Evolutionary conservation across 2,113 vertebrate species (phyloP).

Genomic region (Rhinoptilus africanus): DNA sequence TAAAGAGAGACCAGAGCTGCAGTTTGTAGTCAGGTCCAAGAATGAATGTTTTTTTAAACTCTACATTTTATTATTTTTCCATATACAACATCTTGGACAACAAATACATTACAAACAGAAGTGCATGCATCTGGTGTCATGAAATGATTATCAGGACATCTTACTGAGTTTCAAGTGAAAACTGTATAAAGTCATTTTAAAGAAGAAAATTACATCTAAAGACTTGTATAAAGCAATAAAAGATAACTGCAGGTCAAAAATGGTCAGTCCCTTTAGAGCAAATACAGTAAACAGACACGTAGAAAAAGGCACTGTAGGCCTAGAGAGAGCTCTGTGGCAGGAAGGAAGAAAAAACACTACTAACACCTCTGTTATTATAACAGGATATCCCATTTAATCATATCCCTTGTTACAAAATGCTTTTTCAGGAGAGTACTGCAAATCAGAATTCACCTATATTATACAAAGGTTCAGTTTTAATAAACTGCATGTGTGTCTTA

Average conservation of each 20-base stretch:
- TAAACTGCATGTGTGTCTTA: not conserved
- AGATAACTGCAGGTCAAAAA: not conserved
- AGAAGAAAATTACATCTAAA: not conserved
- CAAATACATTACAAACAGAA: not conserved
- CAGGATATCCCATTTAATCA: not conserved
- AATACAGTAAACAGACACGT: not conserved
- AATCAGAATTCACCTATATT: not conserved
- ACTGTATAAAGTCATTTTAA: not conserved
- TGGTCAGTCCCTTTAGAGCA: not conserved
- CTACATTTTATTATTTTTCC: not conserved
- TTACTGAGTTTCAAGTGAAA: not conserved
- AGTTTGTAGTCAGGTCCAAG: not conserved
- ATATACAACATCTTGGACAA: not conserved
- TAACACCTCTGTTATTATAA: not conserved
- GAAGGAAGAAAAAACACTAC: not conserved
- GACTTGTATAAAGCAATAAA: not conserved
- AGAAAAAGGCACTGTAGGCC: not conserved
- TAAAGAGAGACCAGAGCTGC: not conserved
- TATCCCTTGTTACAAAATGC: not conserved
- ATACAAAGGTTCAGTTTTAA: not conserved
- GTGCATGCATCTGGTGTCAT: not conserved
- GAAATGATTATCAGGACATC: not conserved
- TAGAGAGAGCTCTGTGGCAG: not conserved
- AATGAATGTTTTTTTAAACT: not conserved
- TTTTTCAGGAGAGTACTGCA: not conserved